Evolutionary conservation across 2,888 invertebrate genomes (phyloP).

Genomic region (Eristalis pertinax): DNA sequence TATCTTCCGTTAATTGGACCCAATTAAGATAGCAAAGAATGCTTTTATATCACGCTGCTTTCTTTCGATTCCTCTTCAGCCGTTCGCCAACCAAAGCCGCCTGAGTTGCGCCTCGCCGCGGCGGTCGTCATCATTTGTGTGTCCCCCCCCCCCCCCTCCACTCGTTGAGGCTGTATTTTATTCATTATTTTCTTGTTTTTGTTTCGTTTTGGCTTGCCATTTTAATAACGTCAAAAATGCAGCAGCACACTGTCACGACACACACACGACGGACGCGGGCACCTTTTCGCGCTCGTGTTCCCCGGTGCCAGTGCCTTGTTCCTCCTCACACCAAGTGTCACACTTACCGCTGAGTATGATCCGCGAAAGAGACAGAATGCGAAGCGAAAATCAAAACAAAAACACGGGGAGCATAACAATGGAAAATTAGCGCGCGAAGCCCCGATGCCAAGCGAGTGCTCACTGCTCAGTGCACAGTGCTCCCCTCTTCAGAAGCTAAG

Average conservation of each 20-base stretch:
- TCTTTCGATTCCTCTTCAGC: slow-evolving; percentile 49
- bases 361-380: slow-evolving; percentile 44
- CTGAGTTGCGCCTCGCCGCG: neutral
- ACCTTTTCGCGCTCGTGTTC: slow-evolving; percentile 42
- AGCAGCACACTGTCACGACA: slow-evolving; percentile 11
- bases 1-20: slow-evolving; percentile 74
- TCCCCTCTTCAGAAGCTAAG: neutral
- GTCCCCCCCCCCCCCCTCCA: slow-evolving; percentile 1
- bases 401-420: slow-evolving; percentile 69
- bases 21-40: slow-evolving; percentile 74
- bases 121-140: slow-evolving; percentile 8
- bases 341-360: slow-evolving; percentile 56
- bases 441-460: too few species aligned
- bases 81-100: neutral
- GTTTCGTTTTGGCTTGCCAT: slow-evolving; percentile 55
- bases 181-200: slow-evolving; percentile 66
- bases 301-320: slow-evolving; percentile 4
- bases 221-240: slow-evolving; percentile 72
- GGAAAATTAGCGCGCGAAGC: slow-evolving; percentile 72
- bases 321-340: slow-evolving; percentile 47
- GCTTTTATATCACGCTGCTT: slow-evolving; percentile 72
- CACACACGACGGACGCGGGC: slow-evolving; percentile 14
- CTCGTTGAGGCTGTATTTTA: slow-evolving; percentile 44
- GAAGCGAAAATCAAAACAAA: slow-evolving; percentile 67
- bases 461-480: slow-evolving; percentile 20